Base-by-base conservation (phyloP, 2,888 invertebrate genomes). In the Lypha dubia region DNA sequence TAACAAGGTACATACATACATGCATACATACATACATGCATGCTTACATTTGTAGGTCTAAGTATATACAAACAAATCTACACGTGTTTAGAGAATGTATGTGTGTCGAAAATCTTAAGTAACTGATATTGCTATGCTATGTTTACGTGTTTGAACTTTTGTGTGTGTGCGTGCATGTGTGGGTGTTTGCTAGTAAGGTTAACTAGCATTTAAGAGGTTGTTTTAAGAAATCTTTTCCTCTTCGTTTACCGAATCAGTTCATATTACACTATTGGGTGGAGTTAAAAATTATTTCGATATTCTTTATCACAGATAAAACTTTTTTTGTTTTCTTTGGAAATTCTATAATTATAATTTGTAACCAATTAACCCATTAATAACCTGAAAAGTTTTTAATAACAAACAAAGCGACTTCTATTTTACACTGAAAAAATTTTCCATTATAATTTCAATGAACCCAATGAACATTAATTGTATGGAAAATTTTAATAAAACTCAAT, bases 181-280 rank as follows among this genome's bases (percentile, higher is more conserved):
- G 46, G 24, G 62, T 65, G 53, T 51, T 22, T 56, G 44, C 38
- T 15, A 20, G 44, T 35, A 35, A 74, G 84, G 84, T 81, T 84
- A 84, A 84, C 73, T 77, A 74, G 81, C 77, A 49, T 70, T 77
- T 81, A 77, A 73, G 73, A 81, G 77, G 73, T 70, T 81, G 63
- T 58, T 84, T 63, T 15, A 67, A 41, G 11, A 80, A 77, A 74
- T 71, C 58, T 76, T 41, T 62, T 62, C 11, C 22, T 53, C 0
- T 20, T n/a, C 46, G 4, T 56, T 35, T 58, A 9, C 15, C 32
- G 13, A 8, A 44, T 46, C 32, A 28, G 38, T 60, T 83, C 41
- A 70, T 75, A 49, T 68, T 51, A 71, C 17, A 15, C 1, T 70
- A 62, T 58, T 63, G 9, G 56, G 8, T 46, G 1, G 3, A 22